phyloP scores from a whole-genome alignment of 2,113 vertebrate species.

The Condylura cristata region DNA sequence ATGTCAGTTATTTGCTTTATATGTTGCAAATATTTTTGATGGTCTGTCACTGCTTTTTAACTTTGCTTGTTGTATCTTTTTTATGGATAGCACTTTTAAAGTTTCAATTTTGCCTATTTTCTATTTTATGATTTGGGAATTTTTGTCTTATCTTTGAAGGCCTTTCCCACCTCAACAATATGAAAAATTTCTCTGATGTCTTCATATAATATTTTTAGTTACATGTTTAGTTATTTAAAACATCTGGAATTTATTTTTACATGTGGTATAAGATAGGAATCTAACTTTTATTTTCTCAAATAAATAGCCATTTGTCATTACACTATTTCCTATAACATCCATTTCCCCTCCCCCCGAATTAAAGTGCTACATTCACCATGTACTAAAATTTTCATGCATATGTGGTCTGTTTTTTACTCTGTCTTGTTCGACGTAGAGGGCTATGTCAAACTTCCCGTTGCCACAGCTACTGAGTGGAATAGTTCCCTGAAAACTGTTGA shows the following conservation, averaged over 20 bases:
- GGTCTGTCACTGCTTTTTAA: not conserved
- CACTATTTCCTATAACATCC: constrained; percentile 24
- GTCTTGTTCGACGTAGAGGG: not conserved
- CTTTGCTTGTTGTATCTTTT: constrained; percentile 1
- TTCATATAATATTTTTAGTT: constrained; percentile 16
- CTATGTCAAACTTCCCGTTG: not conserved
- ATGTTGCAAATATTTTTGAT: not conserved
- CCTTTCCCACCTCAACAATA: not conserved
- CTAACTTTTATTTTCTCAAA: constrained; percentile 29
- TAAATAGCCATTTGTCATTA: not conserved
- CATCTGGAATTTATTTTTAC: constrained; percentile 54
- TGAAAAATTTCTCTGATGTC: not conserved
- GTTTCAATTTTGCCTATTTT: not conserved
- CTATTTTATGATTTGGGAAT: not conserved
- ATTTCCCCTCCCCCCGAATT: not conserved
- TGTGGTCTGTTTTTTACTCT: not conserved
- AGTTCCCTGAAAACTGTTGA: not conserved
- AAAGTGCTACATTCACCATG: not conserved
- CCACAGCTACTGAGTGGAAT: not conserved
- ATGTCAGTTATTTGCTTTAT: not conserved
- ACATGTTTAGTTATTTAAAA: constrained; percentile 9
- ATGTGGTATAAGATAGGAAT: not conserved
- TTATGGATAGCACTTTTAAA: not conserved
- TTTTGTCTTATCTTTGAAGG: not conserved
- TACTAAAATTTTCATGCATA: not conserved